These are phyloP conservation scores for Nerophis lumbriciformis DNA, from an alignment of 2,113 vertebrate genomes.

Conservation along the genomic window DNA sequence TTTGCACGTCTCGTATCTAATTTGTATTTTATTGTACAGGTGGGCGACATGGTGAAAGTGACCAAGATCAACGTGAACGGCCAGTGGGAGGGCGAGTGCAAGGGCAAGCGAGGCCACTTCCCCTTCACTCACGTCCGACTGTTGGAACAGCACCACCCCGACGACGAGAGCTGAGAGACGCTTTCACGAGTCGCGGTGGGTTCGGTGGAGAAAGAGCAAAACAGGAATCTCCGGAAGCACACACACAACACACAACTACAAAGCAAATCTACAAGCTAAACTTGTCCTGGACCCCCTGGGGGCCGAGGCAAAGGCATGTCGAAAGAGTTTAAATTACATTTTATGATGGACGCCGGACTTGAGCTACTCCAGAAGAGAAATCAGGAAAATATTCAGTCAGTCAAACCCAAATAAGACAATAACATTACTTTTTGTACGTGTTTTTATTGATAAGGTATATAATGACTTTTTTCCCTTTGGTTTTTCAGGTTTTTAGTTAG, in stretches of 20 bases:
- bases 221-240: neutral
- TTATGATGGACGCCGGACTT: neutral
- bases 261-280: neutral
- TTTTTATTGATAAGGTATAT: constrained; percentile 7
- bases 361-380: neutral
- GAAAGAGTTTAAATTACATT: neutral
- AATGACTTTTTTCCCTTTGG: neutral
- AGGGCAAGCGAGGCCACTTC: constrained; percentile 92
- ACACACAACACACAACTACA: constrained; percentile 4
- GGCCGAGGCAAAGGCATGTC: neutral
- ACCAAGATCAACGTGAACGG: constrained; percentile 98
- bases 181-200: neutral
- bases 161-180: constrained; percentile 89
- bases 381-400: neutral
- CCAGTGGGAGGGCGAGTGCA: constrained; percentile 99
- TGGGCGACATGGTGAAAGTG: constrained; percentile 97
- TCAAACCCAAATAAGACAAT: neutral
- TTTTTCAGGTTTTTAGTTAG: neutral
- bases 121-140: constrained; percentile 97
- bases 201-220: neutral
- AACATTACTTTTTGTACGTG: neutral
- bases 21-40: constrained; percentile 62
- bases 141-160: constrained; percentile 93
- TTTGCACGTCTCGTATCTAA: neutral
- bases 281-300: neutral